Percentiles rank a stretch among this genome's conserved stretches.
phyloP scores from a whole-genome alignment of 2,888 invertebrate genomes.

The Cheilosia vulpina region DNA sequence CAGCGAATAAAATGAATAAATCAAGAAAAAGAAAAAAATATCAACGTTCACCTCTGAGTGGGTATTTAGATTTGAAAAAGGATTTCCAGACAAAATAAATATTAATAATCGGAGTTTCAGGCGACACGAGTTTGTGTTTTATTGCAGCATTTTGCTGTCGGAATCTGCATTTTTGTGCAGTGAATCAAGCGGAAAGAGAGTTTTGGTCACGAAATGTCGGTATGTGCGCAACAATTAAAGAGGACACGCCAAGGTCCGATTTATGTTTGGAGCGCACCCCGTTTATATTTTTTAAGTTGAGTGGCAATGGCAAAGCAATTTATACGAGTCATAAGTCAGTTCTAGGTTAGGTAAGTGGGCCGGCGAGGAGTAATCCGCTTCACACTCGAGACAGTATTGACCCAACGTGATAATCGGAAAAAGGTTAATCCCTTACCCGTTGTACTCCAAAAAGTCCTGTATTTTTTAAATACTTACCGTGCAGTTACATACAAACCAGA shows the following conservation, averaged over 20 bases:
- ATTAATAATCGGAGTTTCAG: constrained; percentile 62
- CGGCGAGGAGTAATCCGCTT: too few species aligned
- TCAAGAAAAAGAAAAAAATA: constrained; percentile 22
- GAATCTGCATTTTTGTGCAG: constrained; percentile 46
- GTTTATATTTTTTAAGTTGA: not conserved
- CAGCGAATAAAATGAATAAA: constrained; percentile 59
- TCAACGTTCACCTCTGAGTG: constrained; percentile 16
- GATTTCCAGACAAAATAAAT: constrained; percentile 66
- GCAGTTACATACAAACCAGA: too few species aligned
- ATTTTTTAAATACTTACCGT: too few species aligned
- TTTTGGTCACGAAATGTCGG: constrained; percentile 39
- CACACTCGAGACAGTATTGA: too few species aligned
- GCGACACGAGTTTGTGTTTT: constrained; percentile 30
- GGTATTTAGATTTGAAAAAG: constrained; percentile 46
- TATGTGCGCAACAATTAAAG: not conserved
- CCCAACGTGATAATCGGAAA: too few species aligned
- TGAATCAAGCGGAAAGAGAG: constrained; percentile 23
- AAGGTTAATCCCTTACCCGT: too few species aligned
- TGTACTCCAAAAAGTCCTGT: too few species aligned
- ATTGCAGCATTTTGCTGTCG: constrained; percentile 28
- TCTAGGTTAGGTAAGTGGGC: too few species aligned
- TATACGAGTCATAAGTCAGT: not conserved
- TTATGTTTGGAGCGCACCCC: not conserved
- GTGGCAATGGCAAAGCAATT: not conserved
- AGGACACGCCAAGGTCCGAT: not conserved